Conservation (phyloP, 2,888 invertebrate genomes). For the Caenorhabditis sp. region DNA sequence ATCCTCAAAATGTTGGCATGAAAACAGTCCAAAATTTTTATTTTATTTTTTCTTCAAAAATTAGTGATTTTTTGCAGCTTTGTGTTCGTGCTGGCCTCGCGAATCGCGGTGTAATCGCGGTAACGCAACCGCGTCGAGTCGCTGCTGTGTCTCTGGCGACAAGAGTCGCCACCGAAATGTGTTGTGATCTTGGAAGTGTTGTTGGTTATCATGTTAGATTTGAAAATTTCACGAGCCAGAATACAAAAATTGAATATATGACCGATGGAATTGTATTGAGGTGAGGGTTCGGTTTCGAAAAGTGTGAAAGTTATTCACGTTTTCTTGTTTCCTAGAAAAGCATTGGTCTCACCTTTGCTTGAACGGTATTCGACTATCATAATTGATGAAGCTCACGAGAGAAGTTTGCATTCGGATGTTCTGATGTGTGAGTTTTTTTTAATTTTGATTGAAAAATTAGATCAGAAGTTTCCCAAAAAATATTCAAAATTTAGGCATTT, state of each 20-base stretch:
- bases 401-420: constrained; percentile 86
- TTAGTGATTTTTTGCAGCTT: constrained; percentile 34
- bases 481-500: constrained; percentile 26
- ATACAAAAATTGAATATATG: constrained; percentile 79
- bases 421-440: constrained; percentile 42
- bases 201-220: constrained; percentile 86
- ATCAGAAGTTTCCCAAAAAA: too few relatives aligned
- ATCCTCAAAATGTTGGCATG: neutral
- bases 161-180: constrained; percentile 63
- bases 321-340: constrained; percentile 12
- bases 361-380: constrained; percentile 75
- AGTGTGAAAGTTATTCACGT: too few relatives aligned
- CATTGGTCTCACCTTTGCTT: constrained; percentile 72
- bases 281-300: constrained; percentile 9
- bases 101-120: constrained; percentile 80
- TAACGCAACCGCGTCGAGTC: constrained; percentile 90
- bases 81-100: constrained; percentile 68
- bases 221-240: constrained; percentile 71
- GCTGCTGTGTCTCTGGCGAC: constrained; percentile 80
- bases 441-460: too few relatives aligned
- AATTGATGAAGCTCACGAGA: constrained; percentile 82
- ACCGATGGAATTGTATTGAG: constrained; percentile 90
- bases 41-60: too few relatives aligned
- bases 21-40: constrained; percentile 1
- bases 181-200: constrained; percentile 42